Evolutionary conservation across 2,888 invertebrate genomes (phyloP), one percentile per base, ranked within the genome.

Genomic region (Abscondita cerata): DNA sequence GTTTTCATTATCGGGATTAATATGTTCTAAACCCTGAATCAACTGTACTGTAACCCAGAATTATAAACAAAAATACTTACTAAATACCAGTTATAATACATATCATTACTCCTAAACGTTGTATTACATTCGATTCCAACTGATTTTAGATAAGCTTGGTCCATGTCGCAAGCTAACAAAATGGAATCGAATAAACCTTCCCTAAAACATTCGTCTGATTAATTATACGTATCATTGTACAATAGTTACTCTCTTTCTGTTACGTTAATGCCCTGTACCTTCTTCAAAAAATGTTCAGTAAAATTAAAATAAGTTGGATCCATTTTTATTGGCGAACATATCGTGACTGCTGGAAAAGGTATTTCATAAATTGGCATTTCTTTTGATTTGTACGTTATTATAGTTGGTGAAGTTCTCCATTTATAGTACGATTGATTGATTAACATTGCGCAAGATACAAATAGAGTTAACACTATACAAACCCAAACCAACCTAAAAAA

Each of bases 381-480:
- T 56, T 87, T 88, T 75, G 89, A 89, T 1, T 89, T 89, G 73
- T 91, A 90, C 72, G 89, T 89, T 11, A 91, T 90, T 70, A 91
- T 88, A 0, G 91, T 90, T 0, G 90, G 90, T 68, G 87, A 88
- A 61, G 85, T 84, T 62, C 87, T 85, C 90, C 90, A 90, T 76
- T 90, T 90, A 62, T 83, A 82, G 85, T 86, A 90, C 4, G 89
- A 86, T 75, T 88, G 86, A 60, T 83, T 81, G 25, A 88, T 90
- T 5, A 88, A 78, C 34, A n/a, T n/a, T n/a, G n/a, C n/a, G n/a
- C 85, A 82, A 3, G 89, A 44, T 8, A 50, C 46, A n/a, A n/a
- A n/a, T n/a, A n/a, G n/a, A 11, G 15, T 5, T n/a, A 13, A 19
- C 11, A 58, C 15, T 15, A 55, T 40, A 1, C 47, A 2, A 2